A percentile compares a stretch with the other conserved stretches of the same genome.
These are phyloP conservation scores for Pomatostomus ruficeps DNA, from an alignment of 2,113 vertebrate species.

Conservation along the genomic window DNA sequence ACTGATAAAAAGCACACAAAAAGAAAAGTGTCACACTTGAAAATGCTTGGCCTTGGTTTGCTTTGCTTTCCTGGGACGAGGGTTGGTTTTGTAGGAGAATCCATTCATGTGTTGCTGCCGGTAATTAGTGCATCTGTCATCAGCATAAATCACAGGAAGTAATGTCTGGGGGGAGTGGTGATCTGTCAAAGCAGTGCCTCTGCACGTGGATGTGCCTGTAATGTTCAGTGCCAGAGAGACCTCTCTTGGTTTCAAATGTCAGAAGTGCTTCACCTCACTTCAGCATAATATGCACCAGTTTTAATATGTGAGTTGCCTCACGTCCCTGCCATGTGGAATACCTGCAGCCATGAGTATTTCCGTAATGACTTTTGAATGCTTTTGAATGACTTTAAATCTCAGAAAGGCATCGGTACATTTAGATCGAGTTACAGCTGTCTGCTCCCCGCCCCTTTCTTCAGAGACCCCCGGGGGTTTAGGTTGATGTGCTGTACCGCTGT, in stretches of 20 bases:
- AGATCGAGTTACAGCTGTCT: not conserved
- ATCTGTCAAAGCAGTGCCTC: not conserved
- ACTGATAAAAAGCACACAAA: not conserved
- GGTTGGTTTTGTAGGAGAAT: not conserved
- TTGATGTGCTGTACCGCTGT: rapidly evolving
- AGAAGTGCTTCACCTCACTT: not conserved
- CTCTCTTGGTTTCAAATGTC: not conserved
- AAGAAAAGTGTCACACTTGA: not conserved
- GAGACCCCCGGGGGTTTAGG: not conserved
- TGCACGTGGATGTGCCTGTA: not conserved
- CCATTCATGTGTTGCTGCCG: rapidly evolving
- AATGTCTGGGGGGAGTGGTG: not conserved
- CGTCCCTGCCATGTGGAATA: not conserved
- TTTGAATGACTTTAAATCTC: not conserved
- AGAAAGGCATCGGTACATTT: not conserved
- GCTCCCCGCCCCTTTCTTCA: not conserved
- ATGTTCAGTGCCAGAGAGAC: not conserved
- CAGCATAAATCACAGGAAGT: not conserved
- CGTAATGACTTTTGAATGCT: not conserved
- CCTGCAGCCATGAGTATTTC: not conserved
- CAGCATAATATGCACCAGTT: not conserved
- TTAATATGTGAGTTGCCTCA: rapidly evolving
- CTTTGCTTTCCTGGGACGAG: not conserved
- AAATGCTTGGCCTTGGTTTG: not conserved
- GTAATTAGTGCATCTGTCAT: rapidly evolving